Evolutionary conservation across 2,888 invertebrate genomes (phyloP), one percentile per base, ranked within the genome.

Genomic region (Cactoblastis cactorum): DNA sequence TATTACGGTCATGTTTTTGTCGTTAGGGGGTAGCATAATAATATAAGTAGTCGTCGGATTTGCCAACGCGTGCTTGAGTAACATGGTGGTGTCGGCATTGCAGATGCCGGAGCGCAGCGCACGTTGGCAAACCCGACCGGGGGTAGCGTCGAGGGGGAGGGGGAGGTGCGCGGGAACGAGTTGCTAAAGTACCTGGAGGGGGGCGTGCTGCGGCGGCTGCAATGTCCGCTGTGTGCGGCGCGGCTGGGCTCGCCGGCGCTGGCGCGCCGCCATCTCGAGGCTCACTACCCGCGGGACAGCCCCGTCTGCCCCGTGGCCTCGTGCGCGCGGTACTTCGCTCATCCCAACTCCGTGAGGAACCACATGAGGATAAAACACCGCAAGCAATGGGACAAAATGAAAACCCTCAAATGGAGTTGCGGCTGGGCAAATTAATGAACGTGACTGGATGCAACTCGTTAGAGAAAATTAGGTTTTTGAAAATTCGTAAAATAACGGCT

Each of bases 321-420:
- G 59, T 96, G 95, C 82, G 93, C 93, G 50, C 92, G 94, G 58
- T 91, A 91, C 63, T 96, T 95, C 82, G 92, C 94, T 56, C 95
- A 96, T 83, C 96, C 96, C 56, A 96, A 96, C 88, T 95, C 95
- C 53, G 96, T 96, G 62, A 92, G 95, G 68, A 96, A 96, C 89
- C 95, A 96, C 84, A 95, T 96, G 95, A 91, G 96, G 65, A 92
- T 94, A 71, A 96, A 96, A 81, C 96, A 96, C 83, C 92, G 94
- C 45, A 87, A 92, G 62, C 94, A 95, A 74, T 96, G 95, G 96
- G 94, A 94, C 72, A 92, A 92, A 78, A 96, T 96, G 93, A 96
- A 96, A 87, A 94, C 94, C 51, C 90, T 94, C 59, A 93, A 93
- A 73, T 94, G 94, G 94, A 92, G 93, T 69, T 92, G 92, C 77